Evolutionary conservation across 2,113 vertebrate species (phyloP).

Genomic region (Marcusenius ussheri): DNA sequence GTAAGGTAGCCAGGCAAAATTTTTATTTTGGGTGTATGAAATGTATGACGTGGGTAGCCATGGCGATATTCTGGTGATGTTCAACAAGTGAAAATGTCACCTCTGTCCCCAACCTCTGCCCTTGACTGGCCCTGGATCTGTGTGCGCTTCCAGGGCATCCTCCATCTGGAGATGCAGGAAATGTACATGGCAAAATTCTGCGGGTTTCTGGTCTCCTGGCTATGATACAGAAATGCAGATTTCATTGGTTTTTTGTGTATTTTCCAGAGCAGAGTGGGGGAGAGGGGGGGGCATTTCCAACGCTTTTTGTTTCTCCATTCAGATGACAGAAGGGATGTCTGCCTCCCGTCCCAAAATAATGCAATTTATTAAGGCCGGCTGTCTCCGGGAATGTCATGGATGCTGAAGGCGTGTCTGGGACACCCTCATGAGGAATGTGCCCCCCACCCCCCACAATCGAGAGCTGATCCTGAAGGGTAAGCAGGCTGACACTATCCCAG

Average conservation of each 20-base stretch:
- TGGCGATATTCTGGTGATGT: not conserved
- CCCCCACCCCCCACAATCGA: not conserved
- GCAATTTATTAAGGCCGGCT: conserved; percentile 8
- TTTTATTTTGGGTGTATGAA: not conserved
- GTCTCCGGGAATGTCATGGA: not conserved
- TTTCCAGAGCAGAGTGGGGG: not conserved
- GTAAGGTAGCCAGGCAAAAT: not conserved
- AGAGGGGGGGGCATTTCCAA: not conserved
- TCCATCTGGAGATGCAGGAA: not conserved
- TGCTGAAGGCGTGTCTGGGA: conserved; percentile 29
- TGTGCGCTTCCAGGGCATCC: not conserved
- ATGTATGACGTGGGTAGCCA: conserved; percentile 6
- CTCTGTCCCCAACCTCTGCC: not conserved
- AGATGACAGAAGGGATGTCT: not conserved
- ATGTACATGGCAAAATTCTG: not conserved
- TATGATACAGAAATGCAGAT: not conserved
- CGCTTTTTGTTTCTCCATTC: not conserved
- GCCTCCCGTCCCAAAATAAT: not conserved
- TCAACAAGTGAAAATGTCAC: not conserved
- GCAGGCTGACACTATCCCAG: not conserved
- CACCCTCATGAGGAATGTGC: conserved; percentile 26
- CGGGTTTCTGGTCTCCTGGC: not conserved
- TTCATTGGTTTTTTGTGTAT: not conserved
- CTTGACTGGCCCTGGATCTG: not conserved
- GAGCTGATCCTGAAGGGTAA: not conserved